Conservation (phyloP, 2,888 invertebrate species). For the Dolomedes plantarius region DNA sequence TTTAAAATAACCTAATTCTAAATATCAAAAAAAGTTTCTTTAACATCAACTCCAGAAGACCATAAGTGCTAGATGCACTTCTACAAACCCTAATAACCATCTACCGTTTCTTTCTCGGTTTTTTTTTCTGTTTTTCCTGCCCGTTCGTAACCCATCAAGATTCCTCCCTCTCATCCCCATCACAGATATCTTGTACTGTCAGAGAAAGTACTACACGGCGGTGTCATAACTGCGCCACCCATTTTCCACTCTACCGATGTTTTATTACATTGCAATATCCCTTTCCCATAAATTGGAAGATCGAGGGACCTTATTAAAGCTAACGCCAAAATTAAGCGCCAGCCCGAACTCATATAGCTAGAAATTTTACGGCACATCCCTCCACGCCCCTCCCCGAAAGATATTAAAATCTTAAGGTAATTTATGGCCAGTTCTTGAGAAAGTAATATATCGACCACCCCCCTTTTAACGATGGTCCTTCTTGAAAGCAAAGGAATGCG, state of each 20-base stretch:
- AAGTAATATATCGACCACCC: not conserved
- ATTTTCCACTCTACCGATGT: not conserved
- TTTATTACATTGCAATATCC: not conserved
- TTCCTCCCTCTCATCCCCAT: too few relatives aligned
- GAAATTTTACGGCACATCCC: not conserved
- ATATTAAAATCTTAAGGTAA: constrained; percentile 7
- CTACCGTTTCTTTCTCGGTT: too few relatives aligned
- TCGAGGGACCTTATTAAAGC: not conserved
- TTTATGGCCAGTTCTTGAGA: not conserved
- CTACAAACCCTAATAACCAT: too few relatives aligned
- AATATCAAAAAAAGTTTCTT: too few relatives aligned
- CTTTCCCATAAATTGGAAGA: not conserved
- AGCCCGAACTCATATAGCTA: not conserved
- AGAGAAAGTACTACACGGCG: too few relatives aligned
- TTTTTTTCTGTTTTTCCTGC: too few relatives aligned
- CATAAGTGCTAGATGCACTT: too few relatives aligned
- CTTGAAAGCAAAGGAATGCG: not conserved
- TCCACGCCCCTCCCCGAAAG: not conserved
- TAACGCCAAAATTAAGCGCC: not conserved
- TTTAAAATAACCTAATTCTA: too few relatives aligned
- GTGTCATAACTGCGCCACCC: not conserved
- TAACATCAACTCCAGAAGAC: too few relatives aligned
- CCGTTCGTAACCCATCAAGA: too few relatives aligned
- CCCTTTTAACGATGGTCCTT: not conserved
- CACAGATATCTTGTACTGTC: too few relatives aligned